These are phyloP conservation scores for Perca flavescens DNA, from an alignment of 2,113 vertebrate species.

Conservation along the genomic window DNA sequence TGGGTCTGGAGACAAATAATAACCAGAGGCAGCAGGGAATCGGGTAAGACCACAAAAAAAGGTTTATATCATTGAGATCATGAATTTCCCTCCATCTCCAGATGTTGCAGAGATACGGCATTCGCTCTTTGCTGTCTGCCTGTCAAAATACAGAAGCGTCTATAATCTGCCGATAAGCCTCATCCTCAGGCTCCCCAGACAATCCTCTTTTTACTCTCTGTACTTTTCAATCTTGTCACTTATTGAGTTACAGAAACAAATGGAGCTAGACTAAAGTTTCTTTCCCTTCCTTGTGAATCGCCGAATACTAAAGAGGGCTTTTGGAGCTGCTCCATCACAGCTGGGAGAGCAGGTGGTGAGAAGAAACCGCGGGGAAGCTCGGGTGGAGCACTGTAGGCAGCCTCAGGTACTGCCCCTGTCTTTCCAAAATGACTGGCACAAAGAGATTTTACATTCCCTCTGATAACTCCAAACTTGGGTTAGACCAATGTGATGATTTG, in stretches of 20 bases:
- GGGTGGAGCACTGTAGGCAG: constrained; percentile 60
- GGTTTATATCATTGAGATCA: constrained; percentile 15
- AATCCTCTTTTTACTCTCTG: constrained; percentile 23
- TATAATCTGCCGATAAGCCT: constrained; percentile 41
- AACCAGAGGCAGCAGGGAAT: constrained; percentile 33
- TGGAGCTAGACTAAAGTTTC: constrained; percentile 45
- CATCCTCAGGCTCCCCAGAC: constrained; percentile 11
- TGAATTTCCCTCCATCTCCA: constrained; percentile 19
- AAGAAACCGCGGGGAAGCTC: constrained; percentile 54
- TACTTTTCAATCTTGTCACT: constrained; percentile 46
- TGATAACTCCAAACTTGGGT: constrained; percentile 34
- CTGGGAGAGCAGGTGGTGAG: constrained; percentile 74
- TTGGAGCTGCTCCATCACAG: constrained; percentile 69
- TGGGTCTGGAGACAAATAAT: constrained; percentile 33
- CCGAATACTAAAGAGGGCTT: constrained; percentile 56
- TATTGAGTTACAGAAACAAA: constrained; percentile 57
- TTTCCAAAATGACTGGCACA: constrained; percentile 40
- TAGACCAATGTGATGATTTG: neutral
- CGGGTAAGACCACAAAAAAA: constrained; percentile 4
- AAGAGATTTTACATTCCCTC: constrained; percentile 27
- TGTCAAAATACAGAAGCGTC: constrained; percentile 30
- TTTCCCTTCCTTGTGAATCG: constrained; percentile 42
- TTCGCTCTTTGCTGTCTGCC: constrained; percentile 14
- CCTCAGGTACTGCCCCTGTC: constrained; percentile 59
- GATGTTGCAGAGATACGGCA: constrained; percentile 19